Base-by-base conservation (phyloP, 2,888 invertebrate genomes). In the Eurois occulta region DNA sequence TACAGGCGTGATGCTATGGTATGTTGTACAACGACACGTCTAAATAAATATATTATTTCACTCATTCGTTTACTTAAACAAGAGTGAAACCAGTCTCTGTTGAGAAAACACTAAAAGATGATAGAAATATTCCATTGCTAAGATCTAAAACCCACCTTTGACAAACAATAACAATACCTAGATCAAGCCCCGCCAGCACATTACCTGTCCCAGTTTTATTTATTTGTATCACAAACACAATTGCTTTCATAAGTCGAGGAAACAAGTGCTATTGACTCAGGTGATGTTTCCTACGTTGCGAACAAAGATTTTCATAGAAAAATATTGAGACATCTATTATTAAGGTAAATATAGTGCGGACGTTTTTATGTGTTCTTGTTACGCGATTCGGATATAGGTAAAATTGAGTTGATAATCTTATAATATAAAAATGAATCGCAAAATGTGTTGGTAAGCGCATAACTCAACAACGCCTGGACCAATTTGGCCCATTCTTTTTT, bases 251-350 rank as follows among this genome's bases (percentile, higher is more conserved):
- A 78, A 78, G 81, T 62, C 41, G 38, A 52, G 74, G 71, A 83
- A 84, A 78, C 78, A 78, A 81, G 75, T 81, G 28, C 76, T 85
- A 83, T 91, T 91, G 87, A 87, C 77, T 77, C 87, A 90, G 90
- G 90, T 90, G 90, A 86, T 84, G 77, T 65, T 68, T 70, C 58
- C n/a, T 77, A 64, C 58, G 46, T 69, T 75, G 79, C 72, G 65
- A 75, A 66, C 69, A 64, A 65, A 70, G 69, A 73, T 81, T 73
- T 67, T 77, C 58, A 72, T 69, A 80, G 43, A 68, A 69, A 78
- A 81, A 82, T 75, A 87, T 82, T 71, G 77, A 65, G 46, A 58
- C 72, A 82, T 86, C 16, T 79, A 87, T 85, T 87, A 83, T 87
- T 87, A 69, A 79, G 7, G 79, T 58, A 87, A 87, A 85, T 79